Evolutionary conservation across 1,140 invertebrate species (phyloP), one percentile per base, ranked within the genome.

Genomic region (Pseudomyrmex pallidus): DNA sequence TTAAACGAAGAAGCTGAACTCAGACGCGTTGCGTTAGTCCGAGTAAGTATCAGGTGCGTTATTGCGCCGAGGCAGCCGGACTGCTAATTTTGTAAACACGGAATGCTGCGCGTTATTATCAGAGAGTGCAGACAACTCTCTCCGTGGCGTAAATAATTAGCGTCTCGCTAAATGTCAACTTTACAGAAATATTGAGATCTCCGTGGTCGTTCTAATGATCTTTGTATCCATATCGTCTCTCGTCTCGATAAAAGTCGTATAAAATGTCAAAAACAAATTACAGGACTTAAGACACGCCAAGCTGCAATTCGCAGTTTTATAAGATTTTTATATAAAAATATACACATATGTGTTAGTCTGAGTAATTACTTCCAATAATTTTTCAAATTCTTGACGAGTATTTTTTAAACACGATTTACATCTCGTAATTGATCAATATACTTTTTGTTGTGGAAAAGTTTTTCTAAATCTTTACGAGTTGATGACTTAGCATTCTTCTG

Each of bases 1-100:
- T 91, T 83, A 88, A 87, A 90, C 88, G 85, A 87, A 86, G 78
- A 76, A 66, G 70, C 61, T 59, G n/a, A 13, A 68, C 46, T 22
- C 63, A 68, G 35, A 67, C 44, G 59, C 54, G n/a, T 78, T 15
- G 64, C 64, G 54, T 70, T 80, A 70, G 20, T 20, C 12, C 35
- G 48, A 13, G 76, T 80, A 72, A 13, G 76, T 80, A 72, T 70
- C 76, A 80, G 56, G 46, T 80, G 44, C 35, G 44, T 70, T 78
- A 78, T 57, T 78, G 13, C 20, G 44, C 15, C 22, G 48, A 61
- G 56, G 50, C 35, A 67, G n/a, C 50, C 35, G 25, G 20, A 70
- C 44, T 54, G n/a, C 50, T 80, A 59, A 72, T 72, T 72, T 80
- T 59, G 54, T 72, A 80, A 80, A 80, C 72, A 70, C n/a, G 7